A percentile compares a stretch with the other conserved stretches of the same genome.
Evolutionary conservation across 1,140 invertebrate species (phyloP).

Genomic region (Augochlora pura): DNA sequence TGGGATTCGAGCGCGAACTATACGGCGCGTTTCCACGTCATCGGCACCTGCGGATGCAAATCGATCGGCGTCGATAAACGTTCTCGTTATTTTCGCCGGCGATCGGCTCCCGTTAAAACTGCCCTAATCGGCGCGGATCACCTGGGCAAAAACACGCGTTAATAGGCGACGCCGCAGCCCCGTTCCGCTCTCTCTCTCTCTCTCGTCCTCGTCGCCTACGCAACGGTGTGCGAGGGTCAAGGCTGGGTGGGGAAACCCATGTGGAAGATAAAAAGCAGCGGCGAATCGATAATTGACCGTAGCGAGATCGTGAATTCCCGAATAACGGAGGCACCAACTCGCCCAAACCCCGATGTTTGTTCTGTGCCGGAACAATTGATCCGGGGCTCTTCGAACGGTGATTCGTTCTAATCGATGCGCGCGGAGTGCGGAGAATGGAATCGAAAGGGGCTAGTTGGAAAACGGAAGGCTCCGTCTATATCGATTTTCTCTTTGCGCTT

Average conservation of each 20-base stretch:
- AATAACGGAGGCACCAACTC: neutral
- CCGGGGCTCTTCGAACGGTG: neutral
- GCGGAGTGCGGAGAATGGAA: neutral
- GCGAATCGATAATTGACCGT: constrained; percentile 56
- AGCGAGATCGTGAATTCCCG: neutral
- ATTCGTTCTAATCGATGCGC: neutral
- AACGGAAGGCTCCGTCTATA: too few relatives aligned
- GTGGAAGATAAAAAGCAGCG: constrained; percentile 33
- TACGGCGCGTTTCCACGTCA: too few relatives aligned
- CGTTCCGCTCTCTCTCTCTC: too few relatives aligned
- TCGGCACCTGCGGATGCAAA: too few relatives aligned
- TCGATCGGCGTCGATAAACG: too few relatives aligned
- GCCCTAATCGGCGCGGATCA: too few relatives aligned
- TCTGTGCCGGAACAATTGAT: neutral
- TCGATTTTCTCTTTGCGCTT: too few relatives aligned
- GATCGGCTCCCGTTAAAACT: too few relatives aligned
- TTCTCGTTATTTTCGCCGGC: too few relatives aligned
- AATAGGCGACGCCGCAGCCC: constrained; percentile 31
- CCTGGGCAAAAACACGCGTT: neutral
- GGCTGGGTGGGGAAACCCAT: constrained; percentile 20
- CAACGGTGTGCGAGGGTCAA: constrained; percentile 46
- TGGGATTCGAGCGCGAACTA: neutral
- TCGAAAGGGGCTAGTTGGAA: neutral
- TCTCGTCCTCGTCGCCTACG: neutral
- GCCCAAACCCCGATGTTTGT: too few relatives aligned